A percentile compares a stretch with the other conserved stretches of the same genome.
Conservation (phyloP, 2,113 vertebrate genomes). For the Nibea albiflora region DNA sequence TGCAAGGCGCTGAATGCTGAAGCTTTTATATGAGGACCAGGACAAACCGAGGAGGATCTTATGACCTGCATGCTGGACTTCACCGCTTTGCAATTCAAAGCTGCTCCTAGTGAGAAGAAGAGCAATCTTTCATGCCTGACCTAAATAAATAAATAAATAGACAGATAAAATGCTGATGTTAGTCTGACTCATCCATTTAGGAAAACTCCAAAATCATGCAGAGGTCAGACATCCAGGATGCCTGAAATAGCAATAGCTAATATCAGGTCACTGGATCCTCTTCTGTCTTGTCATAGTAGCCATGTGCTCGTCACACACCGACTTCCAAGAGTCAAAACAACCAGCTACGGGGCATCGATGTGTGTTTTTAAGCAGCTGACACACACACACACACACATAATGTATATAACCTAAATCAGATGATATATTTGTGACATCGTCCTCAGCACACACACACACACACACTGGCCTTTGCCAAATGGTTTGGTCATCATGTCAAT, state of each 20-base stretch:
- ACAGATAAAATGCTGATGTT: conserved; percentile 21
- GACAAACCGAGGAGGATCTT: conserved; percentile 13
- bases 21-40: background rate
- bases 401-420: background rate
- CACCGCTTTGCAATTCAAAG: conserved; percentile 38
- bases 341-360: conserved; percentile 23
- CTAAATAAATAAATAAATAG: conserved; percentile 60
- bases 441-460: background rate
- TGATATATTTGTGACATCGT: background rate
- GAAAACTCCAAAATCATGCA: conserved; percentile 57
- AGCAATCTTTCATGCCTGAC: conserved; percentile 50
- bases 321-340: conserved; percentile 75
- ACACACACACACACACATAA: background rate
- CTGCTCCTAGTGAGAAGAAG: conserved; percentile 30
- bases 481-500: conserved; percentile 34
- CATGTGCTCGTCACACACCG: conserved; percentile 74
- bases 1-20: background rate
- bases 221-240: conserved; percentile 58
- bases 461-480: background rate
- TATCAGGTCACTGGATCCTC: conserved; percentile 55
- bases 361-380: background rate
- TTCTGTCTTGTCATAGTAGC: conserved; percentile 72
- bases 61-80: conserved; percentile 2
- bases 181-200: conserved; percentile 64
- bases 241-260: conserved; percentile 70